phyloP scores from a whole-genome alignment of 2,888 invertebrate genomes.

The Dione juno region DNA sequence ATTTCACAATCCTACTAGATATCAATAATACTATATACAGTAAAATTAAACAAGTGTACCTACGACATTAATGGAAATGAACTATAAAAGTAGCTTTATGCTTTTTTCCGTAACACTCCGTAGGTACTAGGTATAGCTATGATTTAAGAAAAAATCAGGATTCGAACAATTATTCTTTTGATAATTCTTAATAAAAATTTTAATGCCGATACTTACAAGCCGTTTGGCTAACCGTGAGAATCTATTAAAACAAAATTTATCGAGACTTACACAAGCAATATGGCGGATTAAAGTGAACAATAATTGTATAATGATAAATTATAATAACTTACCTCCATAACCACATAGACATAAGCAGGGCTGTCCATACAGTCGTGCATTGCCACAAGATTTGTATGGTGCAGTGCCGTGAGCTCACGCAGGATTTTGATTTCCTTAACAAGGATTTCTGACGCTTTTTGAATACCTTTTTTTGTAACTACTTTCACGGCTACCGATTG shows the following conservation, averaged over 20 bases:
- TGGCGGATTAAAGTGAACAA: background rate
- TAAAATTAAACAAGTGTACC: background rate
- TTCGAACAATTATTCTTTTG: no score
- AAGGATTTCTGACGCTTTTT: constrained; percentile 97
- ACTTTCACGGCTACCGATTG: constrained; percentile 98
- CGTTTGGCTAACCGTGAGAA: no score
- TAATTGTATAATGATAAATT: background rate
- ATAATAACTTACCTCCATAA: constrained; percentile 94
- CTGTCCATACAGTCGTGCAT: constrained; percentile 99
- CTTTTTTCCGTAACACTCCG: no score
- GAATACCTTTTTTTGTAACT: constrained; percentile 98
- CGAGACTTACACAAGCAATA: background rate
- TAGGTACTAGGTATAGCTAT: no score
- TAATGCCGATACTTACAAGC: no score
- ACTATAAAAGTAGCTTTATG: no score
- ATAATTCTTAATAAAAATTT: no score
- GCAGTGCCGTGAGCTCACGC: constrained; percentile 97
- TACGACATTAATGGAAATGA: background rate
- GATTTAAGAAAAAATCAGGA: no score
- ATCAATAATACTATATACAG: constrained; percentile 4
- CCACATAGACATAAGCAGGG: constrained; percentile 96
- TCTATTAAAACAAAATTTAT: no score
- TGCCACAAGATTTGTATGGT: constrained; percentile 99
- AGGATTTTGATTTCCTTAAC: constrained; percentile 99
- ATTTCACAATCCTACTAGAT: constrained; percentile 34